These are phyloP conservation scores for Triops cancriformis DNA, from an alignment of 1,140 invertebrate genomes.

Conservation along the genomic window DNA sequence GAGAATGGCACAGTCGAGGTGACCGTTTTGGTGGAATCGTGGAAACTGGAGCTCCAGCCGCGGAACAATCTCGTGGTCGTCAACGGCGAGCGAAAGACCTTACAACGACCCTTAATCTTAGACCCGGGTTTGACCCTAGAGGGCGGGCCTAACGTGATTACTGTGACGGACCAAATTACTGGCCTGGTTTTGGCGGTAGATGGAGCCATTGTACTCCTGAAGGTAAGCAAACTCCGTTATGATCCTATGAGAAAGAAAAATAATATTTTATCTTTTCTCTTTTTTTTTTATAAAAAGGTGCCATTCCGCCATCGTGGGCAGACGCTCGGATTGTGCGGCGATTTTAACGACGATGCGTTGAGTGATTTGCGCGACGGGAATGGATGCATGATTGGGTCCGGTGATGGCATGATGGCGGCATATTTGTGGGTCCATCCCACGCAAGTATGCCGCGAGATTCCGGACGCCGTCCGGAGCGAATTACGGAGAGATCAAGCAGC, in stretches of 20 bases:
- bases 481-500: constrained; percentile 4
- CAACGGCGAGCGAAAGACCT: not conserved
- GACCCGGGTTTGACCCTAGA: not conserved
- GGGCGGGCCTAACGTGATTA: not conserved
- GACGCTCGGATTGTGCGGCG: constrained; percentile 23
- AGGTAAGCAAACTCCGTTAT: not conserved
- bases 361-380: constrained; percentile 20
- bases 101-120: not conserved
- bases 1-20: constrained; percentile 14
- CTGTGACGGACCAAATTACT: not conserved
- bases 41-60: not conserved
- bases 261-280: not conserved
- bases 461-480: constrained; percentile 23
- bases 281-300: constrained; percentile 1
- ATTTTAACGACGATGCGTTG: constrained; percentile 21
- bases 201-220: not conserved
- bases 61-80: not conserved
- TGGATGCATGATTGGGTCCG: constrained; percentile 17
- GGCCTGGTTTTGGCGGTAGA: constrained; percentile 6
- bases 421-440: not conserved
- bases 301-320: constrained; percentile 20
- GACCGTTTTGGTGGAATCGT: not conserved
- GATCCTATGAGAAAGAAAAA: too few relatives aligned
- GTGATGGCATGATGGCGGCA: constrained; percentile 18
- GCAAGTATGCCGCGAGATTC: constrained; percentile 6